phyloP scores from a whole-genome alignment of 2,797 vertebrate species.

The Tiaroga cobitis region DNA sequence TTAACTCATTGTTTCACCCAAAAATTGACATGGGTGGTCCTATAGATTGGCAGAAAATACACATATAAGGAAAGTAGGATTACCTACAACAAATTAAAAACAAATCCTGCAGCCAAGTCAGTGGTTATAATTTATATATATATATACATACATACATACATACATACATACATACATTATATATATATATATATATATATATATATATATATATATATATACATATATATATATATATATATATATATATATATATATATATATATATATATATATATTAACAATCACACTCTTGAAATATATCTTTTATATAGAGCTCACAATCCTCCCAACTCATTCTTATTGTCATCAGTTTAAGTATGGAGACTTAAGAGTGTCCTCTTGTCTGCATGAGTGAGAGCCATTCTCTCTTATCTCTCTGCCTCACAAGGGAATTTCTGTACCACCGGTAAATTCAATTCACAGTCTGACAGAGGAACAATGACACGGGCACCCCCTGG shows the following conservation, averaged over 20 bases:
- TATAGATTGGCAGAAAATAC: too few relatives aligned
- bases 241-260: too few relatives aligned
- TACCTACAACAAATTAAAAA: too few relatives aligned
- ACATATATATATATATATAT: background rate
- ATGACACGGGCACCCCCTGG: constrained; percentile 30
- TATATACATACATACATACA: too few relatives aligned
- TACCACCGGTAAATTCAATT: constrained; percentile 41
- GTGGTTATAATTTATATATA: too few relatives aligned
- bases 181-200: too few relatives aligned
- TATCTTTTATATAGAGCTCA: background rate
- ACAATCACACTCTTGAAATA: background rate
- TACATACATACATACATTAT: too few relatives aligned
- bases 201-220: too few relatives aligned
- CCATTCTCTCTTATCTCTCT: constrained; percentile 42
- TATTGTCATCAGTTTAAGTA: constrained; percentile 5
- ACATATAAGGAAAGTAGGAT: too few relatives aligned
- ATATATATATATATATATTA: background rate
- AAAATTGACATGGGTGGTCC: background rate
- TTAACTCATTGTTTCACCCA: background rate
- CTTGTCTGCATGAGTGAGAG: constrained; percentile 25
- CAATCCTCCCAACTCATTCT: constrained; percentile 13
- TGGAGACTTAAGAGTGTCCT: constrained; percentile 16
- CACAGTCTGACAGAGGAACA: constrained; percentile 40
- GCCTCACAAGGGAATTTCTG: constrained; percentile 44
- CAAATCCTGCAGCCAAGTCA: too few relatives aligned